Base-by-base conservation (phyloP, 2,797 vertebrate species). In the Molothrus aeneus region DNA sequence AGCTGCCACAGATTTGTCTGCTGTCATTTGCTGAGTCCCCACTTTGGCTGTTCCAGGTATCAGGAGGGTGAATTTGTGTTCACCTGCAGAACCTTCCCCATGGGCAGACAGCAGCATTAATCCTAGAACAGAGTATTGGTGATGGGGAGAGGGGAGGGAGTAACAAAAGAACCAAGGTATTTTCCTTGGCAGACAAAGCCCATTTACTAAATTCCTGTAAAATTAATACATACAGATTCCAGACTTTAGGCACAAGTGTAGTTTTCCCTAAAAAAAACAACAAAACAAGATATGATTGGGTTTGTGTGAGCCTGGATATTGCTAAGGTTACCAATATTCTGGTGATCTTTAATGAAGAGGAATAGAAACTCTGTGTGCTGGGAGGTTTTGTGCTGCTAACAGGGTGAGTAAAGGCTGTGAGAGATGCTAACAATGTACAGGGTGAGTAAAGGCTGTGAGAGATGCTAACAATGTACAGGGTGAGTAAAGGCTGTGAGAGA, bases 51-150 rank as follows among this genome's bases (percentile, higher is more conserved):
- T n/a, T 51, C 25, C 29, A 11, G 34, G n/a, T 24, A 3, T 13
- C 28, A 20, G 32, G 11, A 2, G 32, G 20, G 18, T 42, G 45
- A 25, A 29, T 36, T 40, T 29, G 5, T 13, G 50, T 2, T 9
- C 4, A 53, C 53, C 1, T 3, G 2, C 2, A 6, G 36, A 29
- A 48, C 64, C 10, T 32, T 32, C 34, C 45, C 45, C 48, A 2
- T 0, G n/a, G 42, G 28, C 31, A 75, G 16, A 7, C 10, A 71
- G 21, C 1, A 19, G 25, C 63, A 54, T n/a, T 36, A 47, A 75
- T 29, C 7, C 24, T 1, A 0, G 2, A 34, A 36, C 5, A 12
- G 8, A 83, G 6, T 34, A 14, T 3, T n/a, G 7, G 13, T 12
- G 71, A 15, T 26, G 8, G 12, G 5, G 8, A 56, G 5, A 22